phyloP scores from a whole-genome alignment of 1,140 invertebrate genomes.

The Lordiphosa collinella region DNA sequence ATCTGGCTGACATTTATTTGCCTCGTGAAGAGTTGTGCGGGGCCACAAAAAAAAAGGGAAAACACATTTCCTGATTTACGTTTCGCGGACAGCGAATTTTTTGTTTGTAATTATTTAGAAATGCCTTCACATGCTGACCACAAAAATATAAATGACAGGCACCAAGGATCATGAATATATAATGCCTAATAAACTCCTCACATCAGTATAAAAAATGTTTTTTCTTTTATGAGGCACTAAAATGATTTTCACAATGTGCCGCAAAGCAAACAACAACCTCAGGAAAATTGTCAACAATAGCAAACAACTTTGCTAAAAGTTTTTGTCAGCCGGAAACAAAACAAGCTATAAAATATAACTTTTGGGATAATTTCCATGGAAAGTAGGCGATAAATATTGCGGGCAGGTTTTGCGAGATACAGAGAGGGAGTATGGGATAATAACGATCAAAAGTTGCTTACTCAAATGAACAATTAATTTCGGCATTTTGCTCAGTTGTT shows the following conservation, averaged over 20 bases:
- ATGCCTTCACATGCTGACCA: conserved; percentile 17
- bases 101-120: conserved; percentile 39
- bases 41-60: not conserved
- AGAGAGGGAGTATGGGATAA: too few relatives aligned
- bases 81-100: conserved; percentile 14
- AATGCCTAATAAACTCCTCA: conserved; percentile 37
- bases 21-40: conserved; percentile 11
- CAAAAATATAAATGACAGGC: not conserved
- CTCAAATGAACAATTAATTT: too few relatives aligned
- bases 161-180: conserved; percentile 38
- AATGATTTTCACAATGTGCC: conserved; percentile 49
- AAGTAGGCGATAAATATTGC: conserved; percentile 3
- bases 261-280: conserved; percentile 20
- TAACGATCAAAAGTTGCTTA: too few relatives aligned
- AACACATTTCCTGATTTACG: conserved; percentile 44
- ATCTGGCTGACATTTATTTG: conserved; percentile 54
- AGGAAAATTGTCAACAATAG: not conserved
- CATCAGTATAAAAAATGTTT: conserved; percentile 4
- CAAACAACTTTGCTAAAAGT: conserved; percentile 17
- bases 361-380: conserved; percentile 8
- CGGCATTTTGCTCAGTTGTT: too few relatives aligned
- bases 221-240: conserved; percentile 32
- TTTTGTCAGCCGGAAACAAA: conserved; percentile 25
- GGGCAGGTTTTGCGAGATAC: too few relatives aligned
- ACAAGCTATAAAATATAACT: conserved; percentile 38